Evolutionary conservation across 2,888 invertebrate genomes (phyloP).

Genomic region (Rhogogaster chlorosoma): DNA sequence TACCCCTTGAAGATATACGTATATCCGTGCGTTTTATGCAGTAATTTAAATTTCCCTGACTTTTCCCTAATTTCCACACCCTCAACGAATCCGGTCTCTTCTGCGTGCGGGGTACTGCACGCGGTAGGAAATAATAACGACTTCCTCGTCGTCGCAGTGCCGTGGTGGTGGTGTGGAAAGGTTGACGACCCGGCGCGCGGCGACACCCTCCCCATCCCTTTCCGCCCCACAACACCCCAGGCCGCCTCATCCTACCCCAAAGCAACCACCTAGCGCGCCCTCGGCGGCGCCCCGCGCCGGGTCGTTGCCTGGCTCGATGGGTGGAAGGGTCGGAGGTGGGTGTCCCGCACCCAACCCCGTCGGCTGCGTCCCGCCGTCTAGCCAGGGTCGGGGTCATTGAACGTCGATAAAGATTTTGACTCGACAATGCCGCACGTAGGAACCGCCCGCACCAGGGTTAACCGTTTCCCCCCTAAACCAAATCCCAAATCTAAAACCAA

Average conservation of each 20-base stretch:
- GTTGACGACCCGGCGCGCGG: conserved; percentile 76
- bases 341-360: conserved; percentile 53
- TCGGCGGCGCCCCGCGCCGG: conserved; percentile 54
- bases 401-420: conserved; percentile 78
- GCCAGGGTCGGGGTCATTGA: conserved; percentile 78
- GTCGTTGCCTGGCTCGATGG: conserved; percentile 51
- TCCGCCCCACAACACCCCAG: conserved; percentile 57
- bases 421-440: conserved; percentile 63
- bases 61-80: background rate
- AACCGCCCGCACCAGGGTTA: conserved; percentile 45
- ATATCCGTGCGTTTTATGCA: background rate
- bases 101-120: conserved; percentile 1
- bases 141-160: conserved; percentile 52
- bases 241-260: conserved; percentile 58
- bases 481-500: background rate
- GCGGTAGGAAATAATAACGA: conserved; percentile 35
- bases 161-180: conserved; percentile 76
- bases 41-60: background rate
- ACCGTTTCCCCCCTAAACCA: background rate
- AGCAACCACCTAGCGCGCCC: conserved; percentile 54
- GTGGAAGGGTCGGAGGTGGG: conserved; percentile 34
- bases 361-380: conserved; percentile 67
- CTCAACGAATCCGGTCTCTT: background rate
- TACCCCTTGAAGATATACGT: background rate
- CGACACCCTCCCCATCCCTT: conserved; percentile 71